Conservation (phyloP, 2,113 vertebrate genomes). For the Sapayoa aenigma region DNA sequence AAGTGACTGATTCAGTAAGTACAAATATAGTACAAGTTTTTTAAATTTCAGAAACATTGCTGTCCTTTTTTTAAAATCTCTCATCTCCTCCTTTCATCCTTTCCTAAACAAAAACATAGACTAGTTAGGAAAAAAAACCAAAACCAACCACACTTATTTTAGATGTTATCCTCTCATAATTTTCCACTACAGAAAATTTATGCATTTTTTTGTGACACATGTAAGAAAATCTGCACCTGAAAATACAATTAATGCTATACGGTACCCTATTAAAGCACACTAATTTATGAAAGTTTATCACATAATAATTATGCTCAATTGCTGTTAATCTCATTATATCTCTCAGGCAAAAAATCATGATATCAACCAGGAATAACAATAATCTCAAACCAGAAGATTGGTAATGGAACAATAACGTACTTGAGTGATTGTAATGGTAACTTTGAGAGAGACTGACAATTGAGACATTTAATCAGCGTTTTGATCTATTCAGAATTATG, state of each 20-base stretch:
- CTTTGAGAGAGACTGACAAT: neutral
- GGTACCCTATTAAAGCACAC: constrained; percentile 13
- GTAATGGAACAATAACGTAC: neutral
- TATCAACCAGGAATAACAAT: neutral
- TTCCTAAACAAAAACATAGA: constrained; percentile 41
- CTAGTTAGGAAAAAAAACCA: too few relatives aligned
- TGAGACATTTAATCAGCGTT: neutral
- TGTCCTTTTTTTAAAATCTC: neutral
- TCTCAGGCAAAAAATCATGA: neutral
- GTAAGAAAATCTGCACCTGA: constrained; percentile 40
- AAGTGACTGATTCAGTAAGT: neutral
- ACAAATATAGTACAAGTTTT: neutral
- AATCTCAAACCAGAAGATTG: constrained; percentile 4
- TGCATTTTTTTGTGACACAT: constrained; percentile 47
- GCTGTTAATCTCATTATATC: neutral
- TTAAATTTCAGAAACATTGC: neutral
- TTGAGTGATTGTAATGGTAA: neutral
- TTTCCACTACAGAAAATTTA: constrained; percentile 50
- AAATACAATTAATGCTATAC: constrained; percentile 10
- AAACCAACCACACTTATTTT: neutral
- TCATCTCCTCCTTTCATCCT: constrained; percentile 4
- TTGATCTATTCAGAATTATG: neutral
- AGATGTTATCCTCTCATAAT: constrained; percentile 24
- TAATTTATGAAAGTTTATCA: constrained; percentile 39
- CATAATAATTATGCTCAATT: neutral